These are phyloP conservation scores for Blastobasis lacticolella DNA, from an alignment of 2,888 invertebrate genomes.

Conservation along the genomic window DNA sequence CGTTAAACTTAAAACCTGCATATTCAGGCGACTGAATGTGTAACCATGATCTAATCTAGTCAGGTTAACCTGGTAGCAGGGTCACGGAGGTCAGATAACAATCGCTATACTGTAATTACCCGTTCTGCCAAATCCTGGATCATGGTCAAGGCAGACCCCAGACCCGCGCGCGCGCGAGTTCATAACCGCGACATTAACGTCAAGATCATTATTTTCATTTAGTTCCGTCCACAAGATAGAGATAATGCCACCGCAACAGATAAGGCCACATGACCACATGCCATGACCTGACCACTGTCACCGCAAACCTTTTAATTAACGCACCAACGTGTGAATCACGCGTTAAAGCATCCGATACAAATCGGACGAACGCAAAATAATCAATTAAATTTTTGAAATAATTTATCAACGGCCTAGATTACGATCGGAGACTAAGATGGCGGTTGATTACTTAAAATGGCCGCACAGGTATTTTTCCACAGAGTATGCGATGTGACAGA, in stretches of 20 bases:
- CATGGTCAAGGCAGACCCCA: no score
- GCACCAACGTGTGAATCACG: background rate
- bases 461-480: slow-evolving; percentile 21
- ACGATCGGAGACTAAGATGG: slow-evolving; percentile 27
- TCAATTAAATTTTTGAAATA: slow-evolving; percentile 62
- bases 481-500: background rate
- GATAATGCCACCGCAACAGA: slow-evolving; percentile 15
- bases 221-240: slow-evolving; percentile 11
- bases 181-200: no score
- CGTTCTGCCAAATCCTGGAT: no score
- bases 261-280: slow-evolving; percentile 22
- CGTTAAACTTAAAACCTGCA: no score
- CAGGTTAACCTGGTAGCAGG: no score
- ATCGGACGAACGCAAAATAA: slow-evolving; percentile 43
- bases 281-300: no score
- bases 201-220: background rate
- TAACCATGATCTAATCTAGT: no score
- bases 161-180: no score
- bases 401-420: slow-evolving; percentile 56
- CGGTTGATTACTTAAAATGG: slow-evolving; percentile 34
- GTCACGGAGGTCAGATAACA: no score
- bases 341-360: slow-evolving; percentile 29
- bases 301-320: background rate
- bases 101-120: no score
- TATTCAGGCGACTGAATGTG: no score